phyloP scores from a whole-genome alignment of 2,113 vertebrate genomes.

The Antechinus flavipes region DNA sequence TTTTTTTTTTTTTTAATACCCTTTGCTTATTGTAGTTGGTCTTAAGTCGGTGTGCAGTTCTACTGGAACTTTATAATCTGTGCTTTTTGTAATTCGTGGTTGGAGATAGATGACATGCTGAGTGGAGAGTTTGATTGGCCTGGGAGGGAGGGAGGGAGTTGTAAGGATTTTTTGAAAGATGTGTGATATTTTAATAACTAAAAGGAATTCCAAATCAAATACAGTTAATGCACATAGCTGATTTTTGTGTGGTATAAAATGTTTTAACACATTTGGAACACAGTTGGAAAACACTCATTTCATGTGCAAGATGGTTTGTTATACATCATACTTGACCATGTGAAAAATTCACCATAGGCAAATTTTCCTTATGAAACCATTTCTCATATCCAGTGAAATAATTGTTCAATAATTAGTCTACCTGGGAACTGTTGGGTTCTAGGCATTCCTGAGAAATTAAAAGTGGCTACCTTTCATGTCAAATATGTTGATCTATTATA shows the following conservation, averaged over 20 bases:
- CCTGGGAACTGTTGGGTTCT: conserved; percentile 81
- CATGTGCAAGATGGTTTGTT: conserved; percentile 58
- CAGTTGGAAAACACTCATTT: conserved; percentile 54
- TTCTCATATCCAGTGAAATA: conserved; percentile 62
- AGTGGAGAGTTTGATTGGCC: conserved; percentile 1
- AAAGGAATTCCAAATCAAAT: conserved; percentile 57
- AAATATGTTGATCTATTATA: conserved; percentile 84
- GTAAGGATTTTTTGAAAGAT: conserved; percentile 75
- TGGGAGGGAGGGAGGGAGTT: conserved; percentile 31
- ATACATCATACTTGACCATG: not conserved
- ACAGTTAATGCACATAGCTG: conserved; percentile 44
- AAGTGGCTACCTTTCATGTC: conserved; percentile 86
- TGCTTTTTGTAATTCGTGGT: not conserved
- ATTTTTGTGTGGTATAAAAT: conserved; percentile 58
- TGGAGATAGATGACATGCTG: conserved; percentile 16
- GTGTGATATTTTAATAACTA: conserved; percentile 64
- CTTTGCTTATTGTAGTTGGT: conserved; percentile 27
- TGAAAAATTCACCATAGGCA: conserved; percentile 57
- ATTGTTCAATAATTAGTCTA: conserved; percentile 63
- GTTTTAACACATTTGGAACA: conserved; percentile 56
- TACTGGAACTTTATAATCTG: not conserved
- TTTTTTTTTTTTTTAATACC: not conserved
- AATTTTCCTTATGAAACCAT: conserved; percentile 63
- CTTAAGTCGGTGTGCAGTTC: conserved; percentile 4
- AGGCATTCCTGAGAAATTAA: conserved; percentile 86